phyloP scores from a whole-genome alignment of 2,888 invertebrate genomes.

The Parnassius glacialis region DNA sequence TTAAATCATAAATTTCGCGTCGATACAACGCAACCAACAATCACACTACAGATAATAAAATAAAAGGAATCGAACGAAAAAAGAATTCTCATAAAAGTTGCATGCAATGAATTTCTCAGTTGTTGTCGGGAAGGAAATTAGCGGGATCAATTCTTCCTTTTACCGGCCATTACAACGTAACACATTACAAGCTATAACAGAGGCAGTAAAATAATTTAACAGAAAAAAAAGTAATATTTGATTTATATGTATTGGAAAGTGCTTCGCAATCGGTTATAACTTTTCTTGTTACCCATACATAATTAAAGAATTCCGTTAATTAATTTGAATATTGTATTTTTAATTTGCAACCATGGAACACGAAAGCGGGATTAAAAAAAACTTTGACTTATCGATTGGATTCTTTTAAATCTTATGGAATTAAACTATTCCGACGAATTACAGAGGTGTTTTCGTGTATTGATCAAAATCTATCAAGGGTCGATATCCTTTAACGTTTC shows the following conservation, averaged over 20 bases:
- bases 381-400: slow-evolving; percentile 3
- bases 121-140: slow-evolving; percentile 56
- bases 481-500: slow-evolving; percentile 64
- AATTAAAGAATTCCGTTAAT: slow-evolving; percentile 50
- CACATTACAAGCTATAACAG: slow-evolving; percentile 37
- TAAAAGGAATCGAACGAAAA: slow-evolving; percentile 65
- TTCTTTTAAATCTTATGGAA: slow-evolving; percentile 19
- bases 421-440: slow-evolving; percentile 4
- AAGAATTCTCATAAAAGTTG: slow-evolving; percentile 54
- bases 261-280: slow-evolving; percentile 47
- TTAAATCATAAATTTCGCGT: slow-evolving; percentile 78
- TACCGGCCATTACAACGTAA: slow-evolving; percentile 40
- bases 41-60: slow-evolving; percentile 76
- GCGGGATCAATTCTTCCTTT: slow-evolving; percentile 42
- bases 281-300: slow-evolving; percentile 38
- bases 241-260: slow-evolving; percentile 49
- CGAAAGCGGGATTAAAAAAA: background rate
- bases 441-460: slow-evolving; percentile 26
- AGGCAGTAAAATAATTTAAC: slow-evolving; percentile 41
- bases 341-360: slow-evolving; percentile 18
- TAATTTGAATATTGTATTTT: slow-evolving; percentile 40
- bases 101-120: slow-evolving; percentile 58
- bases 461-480: slow-evolving; percentile 42
- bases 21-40: slow-evolving; percentile 75
- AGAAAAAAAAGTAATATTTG: slow-evolving; percentile 48